A percentile compares a stretch with the other conserved stretches of the same genome.
These are phyloP conservation scores for Sinohyriopsis cumingii DNA, from an alignment of 2,888 invertebrate genomes.

Conservation along the genomic window DNA sequence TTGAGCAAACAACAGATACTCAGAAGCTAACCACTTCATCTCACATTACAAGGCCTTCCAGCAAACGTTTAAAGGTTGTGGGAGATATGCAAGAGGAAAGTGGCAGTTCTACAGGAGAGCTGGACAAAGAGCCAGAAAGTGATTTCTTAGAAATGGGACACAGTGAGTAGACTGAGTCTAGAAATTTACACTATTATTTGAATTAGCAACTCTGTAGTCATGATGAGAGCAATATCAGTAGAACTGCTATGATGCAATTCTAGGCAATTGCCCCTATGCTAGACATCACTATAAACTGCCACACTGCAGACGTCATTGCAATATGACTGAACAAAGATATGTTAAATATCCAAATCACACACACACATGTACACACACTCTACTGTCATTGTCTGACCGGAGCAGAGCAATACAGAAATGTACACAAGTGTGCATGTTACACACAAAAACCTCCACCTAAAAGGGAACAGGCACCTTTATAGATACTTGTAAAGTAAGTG, in stretches of 20 bases:
- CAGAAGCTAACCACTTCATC: slow-evolving; percentile 18
- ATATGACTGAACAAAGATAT: too few relatives aligned
- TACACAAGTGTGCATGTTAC: too few relatives aligned
- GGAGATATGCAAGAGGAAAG: slow-evolving; percentile 45
- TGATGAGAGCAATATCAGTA: background rate
- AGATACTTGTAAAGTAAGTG: too few relatives aligned
- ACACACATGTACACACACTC: too few relatives aligned
- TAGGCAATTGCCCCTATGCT: too few relatives aligned
- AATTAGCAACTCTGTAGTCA: background rate
- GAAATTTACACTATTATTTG: background rate
- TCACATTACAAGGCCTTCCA: slow-evolving; percentile 33
- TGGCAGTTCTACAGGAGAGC: slow-evolving; percentile 55
- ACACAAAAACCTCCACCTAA: too few relatives aligned
- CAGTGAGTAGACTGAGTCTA: slow-evolving; percentile 19
- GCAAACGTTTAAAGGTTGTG: slow-evolving; percentile 37
- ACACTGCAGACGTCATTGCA: too few relatives aligned
- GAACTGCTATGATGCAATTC: background rate
- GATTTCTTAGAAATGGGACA: slow-evolving; percentile 51
- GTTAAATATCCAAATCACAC: too few relatives aligned
- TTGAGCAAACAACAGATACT: slow-evolving; percentile 66
- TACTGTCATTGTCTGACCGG: too few relatives aligned
- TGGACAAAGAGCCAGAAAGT: slow-evolving; percentile 49
- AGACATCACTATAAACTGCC: too few relatives aligned
- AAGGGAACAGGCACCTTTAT: too few relatives aligned
- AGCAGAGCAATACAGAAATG: too few relatives aligned